These are phyloP conservation scores for Anoncus sp. DNA, from an alignment of 2,888 invertebrate genomes.

Conservation along the genomic window DNA sequence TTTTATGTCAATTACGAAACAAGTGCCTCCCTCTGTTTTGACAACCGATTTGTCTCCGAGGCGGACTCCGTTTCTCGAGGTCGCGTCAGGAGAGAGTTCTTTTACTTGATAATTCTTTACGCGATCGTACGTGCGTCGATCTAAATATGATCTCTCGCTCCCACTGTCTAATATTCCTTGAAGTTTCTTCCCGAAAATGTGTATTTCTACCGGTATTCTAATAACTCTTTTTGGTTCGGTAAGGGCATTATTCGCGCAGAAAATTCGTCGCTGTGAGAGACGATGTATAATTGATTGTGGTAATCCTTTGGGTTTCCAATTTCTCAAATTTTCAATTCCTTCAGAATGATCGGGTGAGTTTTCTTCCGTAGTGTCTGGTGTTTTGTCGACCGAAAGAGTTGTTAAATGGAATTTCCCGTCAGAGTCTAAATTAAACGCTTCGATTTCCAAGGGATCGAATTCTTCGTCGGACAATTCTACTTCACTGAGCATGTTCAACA, in stretches of 20 bases:
- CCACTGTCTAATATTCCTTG: constrained; percentile 16
- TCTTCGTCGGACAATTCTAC: no score
- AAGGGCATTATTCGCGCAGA: neutral
- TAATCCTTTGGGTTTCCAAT: neutral
- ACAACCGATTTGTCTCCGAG: constrained; percentile 34
- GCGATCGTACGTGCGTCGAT: neutral
- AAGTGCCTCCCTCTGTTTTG: constrained; percentile 34
- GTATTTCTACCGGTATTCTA: constrained; percentile 27
- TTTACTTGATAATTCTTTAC: constrained; percentile 13
- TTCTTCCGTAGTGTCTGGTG: no score
- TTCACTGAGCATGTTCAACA: no score
- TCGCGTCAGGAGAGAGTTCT: constrained; percentile 6
- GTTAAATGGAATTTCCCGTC: no score
- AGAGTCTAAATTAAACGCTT: no score
- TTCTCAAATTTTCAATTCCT: no score
- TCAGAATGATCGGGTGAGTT: no score
- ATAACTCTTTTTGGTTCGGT: neutral
- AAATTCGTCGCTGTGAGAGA: constrained; percentile 16
- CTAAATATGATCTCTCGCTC: constrained; percentile 26
- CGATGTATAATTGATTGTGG: neutral
- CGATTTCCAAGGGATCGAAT: no score
- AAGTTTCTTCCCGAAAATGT: constrained; percentile 23
- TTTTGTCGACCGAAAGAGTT: no score
- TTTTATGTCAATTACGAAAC: constrained; percentile 40
- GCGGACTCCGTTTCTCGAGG: constrained; percentile 8